These are phyloP conservation scores for Holocentrus rufus DNA, from an alignment of 2,797 vertebrate species.

Conservation along the genomic window DNA sequence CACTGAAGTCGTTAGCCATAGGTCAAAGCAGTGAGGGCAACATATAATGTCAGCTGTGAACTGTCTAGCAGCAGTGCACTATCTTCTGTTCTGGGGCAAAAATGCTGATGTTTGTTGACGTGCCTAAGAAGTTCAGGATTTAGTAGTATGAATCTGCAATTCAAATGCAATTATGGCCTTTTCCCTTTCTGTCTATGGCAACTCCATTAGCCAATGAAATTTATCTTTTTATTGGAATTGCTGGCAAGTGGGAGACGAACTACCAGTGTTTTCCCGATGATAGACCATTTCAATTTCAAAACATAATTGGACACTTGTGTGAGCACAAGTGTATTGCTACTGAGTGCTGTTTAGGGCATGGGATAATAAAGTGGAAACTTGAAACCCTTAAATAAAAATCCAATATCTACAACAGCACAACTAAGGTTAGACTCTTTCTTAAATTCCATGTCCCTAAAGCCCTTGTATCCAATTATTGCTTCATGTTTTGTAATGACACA, in stretches of 20 bases:
- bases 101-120: slow-evolving; percentile 79
- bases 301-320: slow-evolving; percentile 58
- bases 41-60: slow-evolving; percentile 79
- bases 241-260: slow-evolving; percentile 47
- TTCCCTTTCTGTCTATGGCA: slow-evolving; percentile 46
- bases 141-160: slow-evolving; percentile 69
- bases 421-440: slow-evolving; percentile 4
- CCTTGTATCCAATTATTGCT: slow-evolving; percentile 24
- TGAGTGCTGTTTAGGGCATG: slow-evolving; percentile 28
- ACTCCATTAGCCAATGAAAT: slow-evolving; percentile 65
- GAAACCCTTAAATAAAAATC: slow-evolving; percentile 48
- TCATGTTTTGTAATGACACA: no score
- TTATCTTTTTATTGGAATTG: slow-evolving; percentile 60
- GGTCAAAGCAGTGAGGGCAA: slow-evolving; percentile 60
- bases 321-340: slow-evolving; percentile 37
- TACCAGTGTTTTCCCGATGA: slow-evolving; percentile 58
- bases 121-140: slow-evolving; percentile 64
- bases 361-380: slow-evolving; percentile 43
- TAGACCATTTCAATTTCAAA: slow-evolving; percentile 66
- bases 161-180: slow-evolving; percentile 74
- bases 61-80: slow-evolving; percentile 68
- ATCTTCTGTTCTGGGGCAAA: slow-evolving; percentile 63
- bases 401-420: slow-evolving; percentile 25
- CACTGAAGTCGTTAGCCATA: slow-evolving; percentile 63
- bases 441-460: slow-evolving; percentile 30